phyloP scores from a whole-genome alignment of 2,113 vertebrate genomes.

The Peromyscus leucopus region DNA sequence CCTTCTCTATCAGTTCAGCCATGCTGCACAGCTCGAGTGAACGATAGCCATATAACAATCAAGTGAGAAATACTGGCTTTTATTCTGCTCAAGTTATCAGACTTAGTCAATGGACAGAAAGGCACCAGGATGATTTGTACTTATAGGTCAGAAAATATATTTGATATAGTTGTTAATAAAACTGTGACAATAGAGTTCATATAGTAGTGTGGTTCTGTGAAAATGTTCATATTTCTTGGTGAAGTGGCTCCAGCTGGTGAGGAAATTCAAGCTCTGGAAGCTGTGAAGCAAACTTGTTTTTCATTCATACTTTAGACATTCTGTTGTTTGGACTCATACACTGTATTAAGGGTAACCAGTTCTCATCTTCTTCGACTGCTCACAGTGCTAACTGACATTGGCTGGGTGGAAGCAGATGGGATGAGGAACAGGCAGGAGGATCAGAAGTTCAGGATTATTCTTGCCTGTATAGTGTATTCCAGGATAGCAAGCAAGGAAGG shows the following conservation, averaged over 20 bases:
- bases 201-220: neutral
- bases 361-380: neutral
- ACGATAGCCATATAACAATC: neutral
- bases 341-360: neutral
- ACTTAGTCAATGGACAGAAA: slow-evolving; percentile 6
- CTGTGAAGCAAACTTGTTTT: neutral
- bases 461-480: neutral
- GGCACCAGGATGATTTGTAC: neutral
- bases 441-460: neutral
- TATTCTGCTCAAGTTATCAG: slow-evolving; percentile 13
- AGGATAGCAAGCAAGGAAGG: neutral
- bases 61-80: neutral
- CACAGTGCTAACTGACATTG: neutral
- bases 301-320: neutral
- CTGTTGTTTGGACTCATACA: neutral
- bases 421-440: neutral
- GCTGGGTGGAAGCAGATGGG: neutral
- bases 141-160: slow-evolving; percentile 13
- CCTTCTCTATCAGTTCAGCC: neutral
- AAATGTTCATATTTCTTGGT: slow-evolving; percentile 10
- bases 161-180: slow-evolving; percentile 31
- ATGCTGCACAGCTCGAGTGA: neutral
- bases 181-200: neutral
- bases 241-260: neutral
- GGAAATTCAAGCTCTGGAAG: slow-evolving; percentile 7